phyloP scores from a whole-genome alignment of 2,113 vertebrate genomes.

The Spea multiplicata region DNA sequence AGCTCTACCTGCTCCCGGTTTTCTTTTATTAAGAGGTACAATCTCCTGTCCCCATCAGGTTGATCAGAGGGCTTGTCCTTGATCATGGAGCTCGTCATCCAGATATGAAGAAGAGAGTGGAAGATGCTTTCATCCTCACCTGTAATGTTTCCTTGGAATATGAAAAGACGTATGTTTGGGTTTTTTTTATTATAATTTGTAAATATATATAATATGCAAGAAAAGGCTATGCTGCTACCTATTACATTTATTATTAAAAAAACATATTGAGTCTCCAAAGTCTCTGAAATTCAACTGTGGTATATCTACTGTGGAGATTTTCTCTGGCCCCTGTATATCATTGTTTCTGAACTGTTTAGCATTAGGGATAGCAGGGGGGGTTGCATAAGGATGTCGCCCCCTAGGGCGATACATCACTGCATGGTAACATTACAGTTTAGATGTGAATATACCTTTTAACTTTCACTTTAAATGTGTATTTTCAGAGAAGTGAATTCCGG shows the following conservation, averaged over 20 bases:
- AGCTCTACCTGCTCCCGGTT: neutral
- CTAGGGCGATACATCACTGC: no score
- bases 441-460: no score
- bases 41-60: constrained; percentile 51
- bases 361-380: no score
- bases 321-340: no score
- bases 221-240: no score
- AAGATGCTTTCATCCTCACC: constrained; percentile 87
- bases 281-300: no score
- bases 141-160: constrained; percentile 96
- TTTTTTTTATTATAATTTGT: neutral
- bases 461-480: no score
- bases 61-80: constrained; percentile 89
- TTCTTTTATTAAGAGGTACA: neutral
- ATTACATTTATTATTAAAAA: neutral
- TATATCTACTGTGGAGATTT: no score
- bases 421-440: no score
- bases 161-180: constrained; percentile 85
- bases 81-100: constrained; percentile 95
- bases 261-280: neutral
- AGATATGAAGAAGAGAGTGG: constrained; percentile 96
- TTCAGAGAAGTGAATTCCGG: constrained; percentile 93
- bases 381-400: no score
- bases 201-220: neutral
- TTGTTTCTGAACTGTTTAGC: no score